A percentile compares a stretch with the other conserved stretches of the same genome.
Evolutionary conservation across 2,888 invertebrate species (phyloP).

Genomic region (Pheosia tremula): DNA sequence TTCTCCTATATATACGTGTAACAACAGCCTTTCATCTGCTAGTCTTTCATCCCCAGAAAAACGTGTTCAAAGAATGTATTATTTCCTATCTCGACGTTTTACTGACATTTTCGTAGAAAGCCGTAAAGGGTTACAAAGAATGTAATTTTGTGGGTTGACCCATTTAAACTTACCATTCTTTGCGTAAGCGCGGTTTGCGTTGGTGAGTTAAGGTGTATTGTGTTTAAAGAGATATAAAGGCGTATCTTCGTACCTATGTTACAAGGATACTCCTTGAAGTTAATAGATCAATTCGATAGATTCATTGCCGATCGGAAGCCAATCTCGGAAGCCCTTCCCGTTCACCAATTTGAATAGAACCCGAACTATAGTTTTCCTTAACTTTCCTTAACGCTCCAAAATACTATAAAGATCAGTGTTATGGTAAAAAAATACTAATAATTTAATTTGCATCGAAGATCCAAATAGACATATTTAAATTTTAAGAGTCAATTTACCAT

Average conservation of each 20-base stretch:
- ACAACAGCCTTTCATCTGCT: neutral
- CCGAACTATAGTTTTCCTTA: no score
- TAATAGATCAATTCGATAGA: no score
- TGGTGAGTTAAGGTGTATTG: neutral
- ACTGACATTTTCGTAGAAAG: neutral
- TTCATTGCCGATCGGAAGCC: no score
- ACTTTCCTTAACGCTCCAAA: no score
- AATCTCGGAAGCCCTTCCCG: no score
- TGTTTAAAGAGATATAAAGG: neutral
- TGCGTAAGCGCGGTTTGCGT: neutral
- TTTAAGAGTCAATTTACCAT: no score
- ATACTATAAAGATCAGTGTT: no score
- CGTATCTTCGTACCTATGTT: neutral
- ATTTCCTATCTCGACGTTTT: neutral
- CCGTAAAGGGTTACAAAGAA: constrained; percentile 3
- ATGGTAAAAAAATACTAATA: no score
- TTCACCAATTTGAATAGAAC: no score
- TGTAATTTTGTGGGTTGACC: neutral
- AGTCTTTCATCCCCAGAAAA: neutral
- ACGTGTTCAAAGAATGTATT: neutral
- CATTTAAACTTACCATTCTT: neutral
- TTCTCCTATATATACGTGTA: neutral
- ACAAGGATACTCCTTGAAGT: no score
- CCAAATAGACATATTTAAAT: no score
- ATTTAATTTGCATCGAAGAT: no score